phyloP scores from a whole-genome alignment of 2,888 invertebrate genomes.

The Nematopogon swammerdamellus region DNA sequence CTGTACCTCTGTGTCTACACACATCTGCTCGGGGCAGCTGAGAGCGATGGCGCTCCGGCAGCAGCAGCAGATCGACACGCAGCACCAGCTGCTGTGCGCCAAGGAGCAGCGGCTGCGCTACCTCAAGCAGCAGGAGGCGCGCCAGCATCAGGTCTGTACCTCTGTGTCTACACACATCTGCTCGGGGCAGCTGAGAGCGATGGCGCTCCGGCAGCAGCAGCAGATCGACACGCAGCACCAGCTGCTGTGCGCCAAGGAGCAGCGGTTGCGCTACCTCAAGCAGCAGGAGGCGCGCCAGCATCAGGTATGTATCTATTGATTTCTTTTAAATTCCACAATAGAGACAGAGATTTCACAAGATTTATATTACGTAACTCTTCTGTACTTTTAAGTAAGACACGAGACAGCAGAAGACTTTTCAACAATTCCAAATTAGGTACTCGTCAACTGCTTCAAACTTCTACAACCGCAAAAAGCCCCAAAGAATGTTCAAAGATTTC shows the following conservation, averaged over 20 bases:
- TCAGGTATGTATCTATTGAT: conserved; percentile 42
- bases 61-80: conserved; percentile 96
- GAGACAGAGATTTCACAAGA: too few relatives aligned
- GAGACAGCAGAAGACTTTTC: too few relatives aligned
- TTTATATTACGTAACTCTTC: too few relatives aligned
- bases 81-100: conserved; percentile 87
- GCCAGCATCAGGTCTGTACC: conserved; percentile 58
- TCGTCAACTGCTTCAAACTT: too few relatives aligned
- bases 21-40: too few relatives aligned
- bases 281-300: conserved; percentile 84
- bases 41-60: conserved; percentile 96
- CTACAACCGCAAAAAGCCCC: too few relatives aligned
- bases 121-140: conserved; percentile 89
- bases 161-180: too few relatives aligned
- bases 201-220: conserved; percentile 96
- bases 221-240: conserved; percentile 95
- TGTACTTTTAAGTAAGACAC: too few relatives aligned
- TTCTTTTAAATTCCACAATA: too few relatives aligned
- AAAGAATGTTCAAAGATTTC: too few relatives aligned
- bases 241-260: conserved; percentile 89
- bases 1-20: background rate
- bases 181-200: too few relatives aligned
- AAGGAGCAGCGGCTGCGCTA: conserved; percentile 92
- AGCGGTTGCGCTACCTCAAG: conserved; percentile 89
- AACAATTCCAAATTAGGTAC: too few relatives aligned